phyloP scores from a whole-genome alignment of 2,797 vertebrate genomes.

The Microchirus variegatus region DNA sequence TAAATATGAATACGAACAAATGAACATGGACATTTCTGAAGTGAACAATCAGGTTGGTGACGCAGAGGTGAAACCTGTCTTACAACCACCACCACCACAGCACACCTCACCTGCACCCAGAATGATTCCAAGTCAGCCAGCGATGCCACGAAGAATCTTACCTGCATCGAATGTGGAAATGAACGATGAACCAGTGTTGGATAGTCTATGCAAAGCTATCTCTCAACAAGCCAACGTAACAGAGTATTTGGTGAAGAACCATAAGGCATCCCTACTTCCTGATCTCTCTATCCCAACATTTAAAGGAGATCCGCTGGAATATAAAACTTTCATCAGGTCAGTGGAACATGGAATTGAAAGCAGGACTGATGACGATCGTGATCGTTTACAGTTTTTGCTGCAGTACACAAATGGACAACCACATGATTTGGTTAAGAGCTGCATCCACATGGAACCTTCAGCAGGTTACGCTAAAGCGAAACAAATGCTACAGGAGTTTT shows the following conservation, averaged over 20 bases:
- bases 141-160: not conserved
- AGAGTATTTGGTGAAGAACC: constrained; percentile 21
- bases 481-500: constrained; percentile 23
- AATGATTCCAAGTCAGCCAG: not conserved
- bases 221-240: constrained; percentile 9
- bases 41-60: not conserved
- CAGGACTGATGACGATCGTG: not conserved
- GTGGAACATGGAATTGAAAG: constrained; percentile 30
- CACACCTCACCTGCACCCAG: not conserved
- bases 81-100: no score
- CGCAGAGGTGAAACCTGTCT: not conserved
- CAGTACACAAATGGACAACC: constrained; percentile 32
- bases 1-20: constrained; percentile 4
- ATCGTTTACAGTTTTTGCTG: constrained; percentile 15
- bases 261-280: constrained; percentile 11
- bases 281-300: constrained; percentile 5
- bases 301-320: constrained; percentile 8
- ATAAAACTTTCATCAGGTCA: constrained; percentile 4
- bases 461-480: constrained; percentile 22
- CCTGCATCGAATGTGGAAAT: not conserved
- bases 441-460: constrained; percentile 29
- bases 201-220: no score
- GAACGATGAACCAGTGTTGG: not conserved
- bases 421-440: constrained; percentile 28
- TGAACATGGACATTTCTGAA: not conserved